Conservation (phyloP, 2,797 vertebrate species). For the Silurus lanzhouensis region DNA sequence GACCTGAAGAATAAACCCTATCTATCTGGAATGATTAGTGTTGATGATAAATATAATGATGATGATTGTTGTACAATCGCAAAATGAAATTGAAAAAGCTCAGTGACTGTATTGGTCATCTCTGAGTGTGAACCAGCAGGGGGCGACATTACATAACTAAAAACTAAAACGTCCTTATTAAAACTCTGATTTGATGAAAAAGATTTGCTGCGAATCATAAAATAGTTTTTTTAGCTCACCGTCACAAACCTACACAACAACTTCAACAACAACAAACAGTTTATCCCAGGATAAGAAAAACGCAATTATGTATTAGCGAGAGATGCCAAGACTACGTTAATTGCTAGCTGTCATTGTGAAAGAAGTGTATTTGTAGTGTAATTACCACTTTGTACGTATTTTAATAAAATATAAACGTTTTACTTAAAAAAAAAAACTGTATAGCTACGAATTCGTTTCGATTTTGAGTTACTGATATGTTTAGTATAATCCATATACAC, state of each 20-base stretch:
- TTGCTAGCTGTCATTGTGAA: not conserved
- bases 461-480: not conserved
- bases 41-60: not conserved
- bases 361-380: not conserved
- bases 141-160: not conserved
- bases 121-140: not conserved
- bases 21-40: not conserved
- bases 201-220: not conserved
- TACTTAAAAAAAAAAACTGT: not conserved
- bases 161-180: not conserved
- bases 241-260: not conserved
- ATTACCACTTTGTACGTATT: not conserved
- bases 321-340: not conserved
- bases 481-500: too few relatives aligned
- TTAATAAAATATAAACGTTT: not conserved
- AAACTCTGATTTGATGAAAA: too few relatives aligned
- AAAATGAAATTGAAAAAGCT: not conserved
- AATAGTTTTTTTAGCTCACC: not conserved
- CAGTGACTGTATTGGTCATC: not conserved
- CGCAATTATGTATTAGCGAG: not conserved
- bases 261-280: not conserved
- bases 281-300: not conserved
- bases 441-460: not conserved
- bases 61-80: too few relatives aligned
- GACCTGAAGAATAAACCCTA: not conserved